Percentiles rank a stretch among this genome's conserved stretches.
These are phyloP conservation scores for Caenorhabditis panamensis DNA, from an alignment of 2,888 invertebrate species.

Conservation along the genomic window DNA sequence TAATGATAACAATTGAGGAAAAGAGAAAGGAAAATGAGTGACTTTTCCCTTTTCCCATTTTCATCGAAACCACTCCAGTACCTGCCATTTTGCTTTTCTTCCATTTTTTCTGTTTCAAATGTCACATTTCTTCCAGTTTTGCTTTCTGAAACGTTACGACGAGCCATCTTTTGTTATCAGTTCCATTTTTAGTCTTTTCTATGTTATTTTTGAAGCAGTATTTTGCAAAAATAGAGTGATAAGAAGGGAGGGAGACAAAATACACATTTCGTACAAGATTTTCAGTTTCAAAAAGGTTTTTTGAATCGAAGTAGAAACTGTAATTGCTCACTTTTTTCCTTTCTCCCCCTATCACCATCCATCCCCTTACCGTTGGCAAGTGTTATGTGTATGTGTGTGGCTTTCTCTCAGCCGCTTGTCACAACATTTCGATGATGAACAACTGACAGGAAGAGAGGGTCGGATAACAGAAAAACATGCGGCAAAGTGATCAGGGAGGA, in stretches of 20 bases:
- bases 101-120: too few relatives aligned
- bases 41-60: too few relatives aligned
- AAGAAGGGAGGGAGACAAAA: slow-evolving; percentile 9
- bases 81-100: too few relatives aligned
- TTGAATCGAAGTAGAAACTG: too few relatives aligned
- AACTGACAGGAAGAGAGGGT: slow-evolving; percentile 33
- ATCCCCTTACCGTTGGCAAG: neutral
- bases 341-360: slow-evolving; percentile 1
- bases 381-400: slow-evolving; percentile 50
- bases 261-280: slow-evolving; percentile 35
- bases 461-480: slow-evolving; percentile 59
- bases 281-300: too few relatives aligned
- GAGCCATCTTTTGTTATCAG: neutral
- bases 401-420: slow-evolving; percentile 38
- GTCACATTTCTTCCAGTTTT: too few relatives aligned
- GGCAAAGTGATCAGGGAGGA: slow-evolving; percentile 40
- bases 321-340: too few relatives aligned
- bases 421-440: slow-evolving; percentile 57
- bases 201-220: neutral
- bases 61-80: too few relatives aligned
- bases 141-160: neutral
- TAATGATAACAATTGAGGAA: too few relatives aligned
- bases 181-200: neutral
- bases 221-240: slow-evolving; percentile 19
- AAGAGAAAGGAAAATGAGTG: too few relatives aligned